Base-by-base conservation (phyloP, 2,888 invertebrate species). In the Lagria hirta region DNA sequence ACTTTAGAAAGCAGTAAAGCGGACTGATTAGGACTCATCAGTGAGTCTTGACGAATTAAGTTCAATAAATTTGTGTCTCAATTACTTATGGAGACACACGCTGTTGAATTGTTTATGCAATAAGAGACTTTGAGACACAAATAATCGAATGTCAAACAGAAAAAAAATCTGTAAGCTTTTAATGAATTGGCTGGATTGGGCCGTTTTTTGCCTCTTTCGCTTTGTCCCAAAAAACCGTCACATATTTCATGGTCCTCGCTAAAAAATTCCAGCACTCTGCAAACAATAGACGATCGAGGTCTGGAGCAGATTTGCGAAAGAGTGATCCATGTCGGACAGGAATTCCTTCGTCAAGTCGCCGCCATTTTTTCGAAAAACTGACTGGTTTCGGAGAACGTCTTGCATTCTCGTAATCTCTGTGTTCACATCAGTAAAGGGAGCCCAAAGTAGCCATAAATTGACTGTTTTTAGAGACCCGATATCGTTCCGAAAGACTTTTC, bases 361-460 rank as follows among this genome's bases (percentile, higher is more conserved):
- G 62, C 61, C 59, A 59, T 62, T 60, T 61, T 60, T 62, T 60
- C 54, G 57, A 55, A 58, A 57, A 58, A 53, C 48, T 53, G 57
- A 51, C 56, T 51, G 54, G 49, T 57, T 59, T 58, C 60, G 52
- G 44, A 49, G 60, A 58, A 58, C 55, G 53, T 50, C 44, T 48
- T 43, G 43, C 44, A 47, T 48, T 40, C 42, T n/a, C n/a, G 35
- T 45, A 40, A 30, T 43, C 48, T 48, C 46, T 40, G 45, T 45
- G 40, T 40, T 48, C 36, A 38, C 48, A 45, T 51, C 51, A 37
- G 32, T 51, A 44, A 49, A 60, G 55, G 61, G 50, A 61, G 58
- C 59, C 57, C 52, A 37, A 58, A 62, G 62, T 62, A 62, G 62
- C 60, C 48, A 62, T 62, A 62, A 62, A 61, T 62, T 60, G 59